Evolutionary conservation across 2,113 vertebrate genomes (phyloP).

Genomic region (Bos indicus): DNA sequence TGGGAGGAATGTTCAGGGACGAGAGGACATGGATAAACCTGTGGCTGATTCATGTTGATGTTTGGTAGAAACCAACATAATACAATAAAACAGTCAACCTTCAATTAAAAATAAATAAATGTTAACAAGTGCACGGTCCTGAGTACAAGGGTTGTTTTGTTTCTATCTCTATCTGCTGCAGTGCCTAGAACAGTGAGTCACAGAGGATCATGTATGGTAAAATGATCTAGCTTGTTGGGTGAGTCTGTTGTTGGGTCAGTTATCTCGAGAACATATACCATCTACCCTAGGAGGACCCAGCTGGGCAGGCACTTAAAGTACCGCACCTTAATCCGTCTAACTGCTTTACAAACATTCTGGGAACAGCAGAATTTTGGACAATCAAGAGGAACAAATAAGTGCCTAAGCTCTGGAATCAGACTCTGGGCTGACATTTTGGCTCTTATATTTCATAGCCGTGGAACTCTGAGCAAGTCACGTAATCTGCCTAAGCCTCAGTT

Average conservation of each 20-base stretch:
- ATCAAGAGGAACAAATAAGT: neutral
- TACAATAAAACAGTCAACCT: neutral
- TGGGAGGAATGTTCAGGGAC: neutral
- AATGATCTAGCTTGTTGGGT: neutral
- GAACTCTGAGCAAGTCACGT: neutral
- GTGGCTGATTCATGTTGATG: neutral
- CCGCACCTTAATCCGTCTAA: neutral
- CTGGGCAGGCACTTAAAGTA: neutral
- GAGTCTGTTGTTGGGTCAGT: neutral
- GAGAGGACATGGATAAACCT: neutral
- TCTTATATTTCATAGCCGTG: neutral
- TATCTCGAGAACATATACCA: neutral
- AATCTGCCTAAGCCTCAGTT: neutral
- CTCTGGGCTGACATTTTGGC: neutral
- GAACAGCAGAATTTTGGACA: neutral
- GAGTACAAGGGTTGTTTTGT: neutral
- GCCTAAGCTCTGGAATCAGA: neutral
- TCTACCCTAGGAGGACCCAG: neutral
- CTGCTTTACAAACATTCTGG: neutral
- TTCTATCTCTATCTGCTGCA: neutral
- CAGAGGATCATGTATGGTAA: neutral
- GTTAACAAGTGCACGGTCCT: neutral
- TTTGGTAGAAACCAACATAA: neutral
- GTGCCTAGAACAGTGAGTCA: neutral
- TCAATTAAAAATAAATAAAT: neutral